Evolutionary conservation across 2,113 vertebrate genomes (phyloP), one percentile per base, ranked within the genome.

Genomic region (Sapayoa aenigma): DNA sequence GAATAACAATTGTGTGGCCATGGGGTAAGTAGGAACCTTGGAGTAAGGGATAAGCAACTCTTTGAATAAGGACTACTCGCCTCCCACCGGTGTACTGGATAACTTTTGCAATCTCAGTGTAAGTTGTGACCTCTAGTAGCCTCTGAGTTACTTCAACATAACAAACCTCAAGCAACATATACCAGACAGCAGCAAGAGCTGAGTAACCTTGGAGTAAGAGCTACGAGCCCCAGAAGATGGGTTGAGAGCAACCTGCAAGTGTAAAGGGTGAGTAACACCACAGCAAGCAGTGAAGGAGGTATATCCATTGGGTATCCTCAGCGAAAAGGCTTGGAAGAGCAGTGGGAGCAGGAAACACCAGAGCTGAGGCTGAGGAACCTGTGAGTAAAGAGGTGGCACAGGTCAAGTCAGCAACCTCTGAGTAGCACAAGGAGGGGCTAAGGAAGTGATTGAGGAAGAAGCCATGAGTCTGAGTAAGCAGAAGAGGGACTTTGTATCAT

Each of bases 21-120:
- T 0, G n/a, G 50, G 41, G 62, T 15, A 15, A 0, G 4, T 7
- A 25, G 17, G 19, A 47, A 68, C 42, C 65, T 25, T 3, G 12
- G 42, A 66, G 69, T 41, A 50, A 41, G 20, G 6, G 4, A 12
- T 6, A 19, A 71, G 80, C 9, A 47, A 49, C 20, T 2, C 37
- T 3, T 20, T 20, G 55, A 44, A 37, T 20, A 42, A 59, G 35
- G 28, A 17, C 8, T 4, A 7, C n/a, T 21, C 49, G 18, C 58
- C 47, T 42, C 49, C 47, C 31, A 33, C 25, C 11, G 9, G 30
- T n/a, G 59, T 13, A 30, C 27, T 19, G 23, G 30, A 24, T 15
- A 44, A 55, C 20, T 31, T 56, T 5, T 44, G 55, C n/a, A 10
- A 17, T 5, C 60, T 23, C 76, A 6, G 25, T 14, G 37, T 28